Conservation (phyloP, 2,888 invertebrate genomes). For the Melanchra persicariae region DNA sequence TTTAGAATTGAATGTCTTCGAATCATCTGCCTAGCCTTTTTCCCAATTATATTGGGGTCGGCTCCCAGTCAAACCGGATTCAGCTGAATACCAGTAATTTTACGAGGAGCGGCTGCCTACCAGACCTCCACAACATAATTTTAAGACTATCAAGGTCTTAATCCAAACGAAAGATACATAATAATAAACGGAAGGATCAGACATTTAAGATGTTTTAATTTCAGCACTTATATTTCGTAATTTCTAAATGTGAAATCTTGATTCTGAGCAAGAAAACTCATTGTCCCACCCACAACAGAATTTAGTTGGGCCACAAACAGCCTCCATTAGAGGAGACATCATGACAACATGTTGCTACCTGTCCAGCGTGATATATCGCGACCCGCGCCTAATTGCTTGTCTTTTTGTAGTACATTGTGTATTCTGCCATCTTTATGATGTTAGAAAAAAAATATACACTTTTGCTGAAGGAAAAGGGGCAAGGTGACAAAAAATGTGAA, state of each 20-base stretch:
- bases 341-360: constrained; percentile 81
- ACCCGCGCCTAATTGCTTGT: constrained; percentile 80
- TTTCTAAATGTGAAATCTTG: constrained; percentile 5
- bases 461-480: constrained; percentile 1
- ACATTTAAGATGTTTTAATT: background rate
- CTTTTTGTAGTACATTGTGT: constrained; percentile 72
- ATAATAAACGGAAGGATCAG: background rate
- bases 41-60: too few relatives aligned
- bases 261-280: constrained; percentile 20
- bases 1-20: too few relatives aligned
- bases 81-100: too few relatives aligned
- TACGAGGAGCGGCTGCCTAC: too few relatives aligned
- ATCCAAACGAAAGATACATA: too few relatives aligned
- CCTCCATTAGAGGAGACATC: constrained; percentile 77
- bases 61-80: too few relatives aligned
- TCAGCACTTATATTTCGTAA: background rate
- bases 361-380: constrained; percentile 81
- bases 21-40: too few relatives aligned
- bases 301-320: constrained; percentile 66
- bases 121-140: too few relatives aligned
- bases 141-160: too few relatives aligned
- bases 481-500: background rate
- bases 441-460: constrained; percentile 15
- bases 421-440: constrained; percentile 48
- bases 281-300: constrained; percentile 48